Evolutionary conservation across 2,797 vertebrate species (phyloP), one percentile per base, ranked within the genome.

Genomic region (Harpia harpyja): DNA sequence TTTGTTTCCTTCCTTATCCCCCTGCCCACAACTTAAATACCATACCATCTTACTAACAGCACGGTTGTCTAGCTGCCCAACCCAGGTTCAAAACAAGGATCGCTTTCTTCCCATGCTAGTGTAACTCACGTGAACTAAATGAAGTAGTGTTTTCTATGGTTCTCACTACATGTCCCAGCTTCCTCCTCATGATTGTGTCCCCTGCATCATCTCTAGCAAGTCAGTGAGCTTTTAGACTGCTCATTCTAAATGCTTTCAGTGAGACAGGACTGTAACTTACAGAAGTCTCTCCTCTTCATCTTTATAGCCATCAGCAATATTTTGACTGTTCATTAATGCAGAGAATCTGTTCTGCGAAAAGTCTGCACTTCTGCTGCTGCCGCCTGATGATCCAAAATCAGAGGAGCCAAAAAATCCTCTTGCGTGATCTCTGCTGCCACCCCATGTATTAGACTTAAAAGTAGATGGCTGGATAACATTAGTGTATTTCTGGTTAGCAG

Each of bases 341-440:
- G 98, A 97, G 97, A 98, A 99, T 68, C 98, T 97, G 96, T 99
- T 99, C 88, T 98, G 98, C 6, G 98, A 97, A 27, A 98, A 98
- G 89, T 91, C 97, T 68, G 91, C 33, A 9, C 95, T 98, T 33
- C 98, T 98, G 92, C 91, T 93, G 92, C 97, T 85, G 57, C 88
- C 15, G 8, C 93, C 76, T 11, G 88, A 93, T 7, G 91, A 92
- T 77, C 95, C 97, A 64, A 91, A 97, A 92, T 97, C 97, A 84
- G 97, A 97, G 53, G 96, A 94, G 65, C 92, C 65, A 30, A 97
- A 98, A 74, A 96, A 51, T 64, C 93, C 77, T 73, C 96, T 97
- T 85, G 96, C 97, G 2, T 92, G 98, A 94, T 92, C 98, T 97
- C 96, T 97, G 97, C 97, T 95, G 96, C 95, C 97, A 77, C 96